Evolutionary conservation across 1,140 invertebrate species (phyloP).

Genomic region (silkworm (Bombyx mori)): DNA sequence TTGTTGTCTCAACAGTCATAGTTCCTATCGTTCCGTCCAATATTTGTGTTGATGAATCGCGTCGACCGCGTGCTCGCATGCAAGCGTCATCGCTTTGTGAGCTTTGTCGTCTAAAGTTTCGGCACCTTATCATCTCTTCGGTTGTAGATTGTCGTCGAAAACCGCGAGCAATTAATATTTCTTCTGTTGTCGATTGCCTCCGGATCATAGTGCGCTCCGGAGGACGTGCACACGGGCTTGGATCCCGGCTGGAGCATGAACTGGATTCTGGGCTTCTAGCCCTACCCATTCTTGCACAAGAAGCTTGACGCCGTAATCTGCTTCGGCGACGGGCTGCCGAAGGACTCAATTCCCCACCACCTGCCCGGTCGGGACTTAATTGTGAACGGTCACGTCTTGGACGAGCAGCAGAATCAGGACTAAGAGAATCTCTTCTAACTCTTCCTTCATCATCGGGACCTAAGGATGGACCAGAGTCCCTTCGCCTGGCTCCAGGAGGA

Average conservation of each 20-base stretch:
- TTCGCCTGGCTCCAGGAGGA: conserved; percentile 79
- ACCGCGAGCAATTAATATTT: conserved; percentile 90
- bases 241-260: conserved; percentile 81
- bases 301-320: conserved; percentile 84
- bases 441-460: conserved; percentile 83
- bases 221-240: conserved; percentile 79
- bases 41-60: conserved; percentile 91
- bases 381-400: conserved; percentile 81
- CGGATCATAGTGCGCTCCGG: conserved; percentile 80
- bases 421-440: conserved; percentile 86
- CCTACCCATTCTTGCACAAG: conserved; percentile 74
- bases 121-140: conserved; percentile 91
- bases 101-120: conserved; percentile 87
- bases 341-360: conserved; percentile 81
- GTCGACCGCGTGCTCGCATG: conserved; percentile 80
- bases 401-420: conserved; percentile 86
- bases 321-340: conserved; percentile 74
- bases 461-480: conserved; percentile 81
- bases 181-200: conserved; percentile 91
- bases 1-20: conserved; percentile 93
- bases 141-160: conserved; percentile 91
- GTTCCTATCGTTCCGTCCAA: conserved; percentile 92
- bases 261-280: conserved; percentile 80
- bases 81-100: conserved; percentile 85
- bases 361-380: conserved; percentile 82